Conservation (phyloP, 1,140 invertebrate genomes). For the Drosophila willistoni region DNA sequence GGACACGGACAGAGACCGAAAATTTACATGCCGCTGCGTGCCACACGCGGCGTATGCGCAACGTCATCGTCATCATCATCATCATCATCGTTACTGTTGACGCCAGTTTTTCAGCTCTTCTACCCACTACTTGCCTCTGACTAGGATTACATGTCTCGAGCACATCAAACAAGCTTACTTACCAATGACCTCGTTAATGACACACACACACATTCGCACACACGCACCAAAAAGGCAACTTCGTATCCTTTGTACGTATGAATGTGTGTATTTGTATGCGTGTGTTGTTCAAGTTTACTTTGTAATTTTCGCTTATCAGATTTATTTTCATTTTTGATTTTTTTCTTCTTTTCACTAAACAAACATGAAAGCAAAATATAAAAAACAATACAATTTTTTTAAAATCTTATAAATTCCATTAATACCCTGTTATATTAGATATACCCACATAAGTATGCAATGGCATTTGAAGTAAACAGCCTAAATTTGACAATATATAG, state of each 20-base stretch:
- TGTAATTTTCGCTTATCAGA: conserved; percentile 80
- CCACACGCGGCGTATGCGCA: conserved; percentile 62
- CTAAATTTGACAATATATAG: too few relatives aligned
- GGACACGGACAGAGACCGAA: not conserved
- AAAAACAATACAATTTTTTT: not conserved
- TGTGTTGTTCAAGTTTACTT: conserved; percentile 63
- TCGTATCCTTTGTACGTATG: not conserved
- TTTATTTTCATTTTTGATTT: conserved; percentile 80
- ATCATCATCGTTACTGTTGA: conserved; percentile 19
- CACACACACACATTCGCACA: conserved; percentile 36
- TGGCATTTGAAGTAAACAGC: too few relatives aligned
- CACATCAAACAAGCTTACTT: conserved; percentile 81
- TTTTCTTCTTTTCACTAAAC: conserved; percentile 64
- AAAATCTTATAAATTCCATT: not conserved
- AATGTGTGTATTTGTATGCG: conserved; percentile 30
- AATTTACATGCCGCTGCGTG: conserved; percentile 56
- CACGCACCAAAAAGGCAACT: conserved; percentile 21
- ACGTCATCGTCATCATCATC: conserved; percentile 14
- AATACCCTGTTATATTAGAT: conserved; percentile 14
- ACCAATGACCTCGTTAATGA: conserved; percentile 81
- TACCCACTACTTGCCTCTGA: conserved; percentile 17
- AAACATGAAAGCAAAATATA: conserved; percentile 6
- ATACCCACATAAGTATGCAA: too few relatives aligned
- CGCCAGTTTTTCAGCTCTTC: conserved; percentile 17
- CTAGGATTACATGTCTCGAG: conserved; percentile 77